Base-by-base conservation (phyloP, 1,140 invertebrate genomes). In the Diorhabda carinulata region DNA sequence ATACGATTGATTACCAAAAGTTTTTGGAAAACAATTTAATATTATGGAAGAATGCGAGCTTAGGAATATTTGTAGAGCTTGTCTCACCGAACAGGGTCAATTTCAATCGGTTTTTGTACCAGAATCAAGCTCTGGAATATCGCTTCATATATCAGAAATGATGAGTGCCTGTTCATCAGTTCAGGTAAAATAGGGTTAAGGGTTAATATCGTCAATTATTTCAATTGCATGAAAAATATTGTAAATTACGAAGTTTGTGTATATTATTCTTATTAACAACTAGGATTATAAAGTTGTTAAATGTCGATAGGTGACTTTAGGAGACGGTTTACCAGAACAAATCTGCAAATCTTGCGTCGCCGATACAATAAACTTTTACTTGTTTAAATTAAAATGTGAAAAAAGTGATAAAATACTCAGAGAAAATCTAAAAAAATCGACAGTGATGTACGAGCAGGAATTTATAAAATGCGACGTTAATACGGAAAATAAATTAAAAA, bases 301-400 rank as follows among this genome's bases (percentile, higher is more conserved):
- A 25, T 25, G 25, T 25, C 25, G 25, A 25, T 70, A 86, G 84
- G 84, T 86, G 73, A 76, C 81, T 66, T 80, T 83, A 69, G 86
- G 84, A 10, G 88, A 89, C 81, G 88, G 88, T n/a, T 80, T 89
- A 73, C 87, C 88, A 52, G 81, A 86, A 69, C 82, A 86, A 62
- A 85, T 89, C 5, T 90, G 88, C 66, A 83, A 81, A 57, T 75
- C 82, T 42, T 90, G 87, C 72, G 85, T 85, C 3, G 83, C 86
- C 62, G 86, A 87, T 73, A 78, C 87, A n/a, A 85, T 87, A 71
- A 83, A 83, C 41, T 83, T 87, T 43, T 89, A 88, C 74, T 82
- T 87, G 67, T 89, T 89, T 73, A 89, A 89, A 74, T 73, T 85
- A 61, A 85, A 87, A 78, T 87, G 87, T 72, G 87, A 89, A 78